Evolutionary conservation across 2,113 vertebrate species (phyloP).

Genomic region (Melanerpes aurifrons): DNA sequence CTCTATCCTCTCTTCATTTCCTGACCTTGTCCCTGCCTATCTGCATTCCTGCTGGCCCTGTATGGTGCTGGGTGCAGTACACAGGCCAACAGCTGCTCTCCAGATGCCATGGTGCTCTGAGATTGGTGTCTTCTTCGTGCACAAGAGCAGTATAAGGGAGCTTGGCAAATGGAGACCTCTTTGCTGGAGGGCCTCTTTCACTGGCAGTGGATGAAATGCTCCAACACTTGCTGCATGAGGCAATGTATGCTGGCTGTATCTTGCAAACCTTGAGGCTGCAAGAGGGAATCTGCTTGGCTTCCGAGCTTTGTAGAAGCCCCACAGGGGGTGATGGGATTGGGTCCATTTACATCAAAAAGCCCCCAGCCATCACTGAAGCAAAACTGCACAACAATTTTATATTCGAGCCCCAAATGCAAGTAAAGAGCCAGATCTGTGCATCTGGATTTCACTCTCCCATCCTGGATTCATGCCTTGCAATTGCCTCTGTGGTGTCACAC

Average conservation of each 20-base stretch:
- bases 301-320: background rate
- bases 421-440: background rate
- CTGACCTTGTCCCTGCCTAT: slow-evolving; percentile 51
- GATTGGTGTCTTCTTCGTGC: background rate
- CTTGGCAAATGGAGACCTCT: slow-evolving; percentile 24
- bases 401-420: background rate
- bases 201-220: slow-evolving; percentile 12
- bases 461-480: background rate
- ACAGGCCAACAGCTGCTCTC: slow-evolving; percentile 43
- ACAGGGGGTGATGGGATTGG: background rate
- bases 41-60: slow-evolving; percentile 23
- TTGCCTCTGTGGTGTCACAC: background rate
- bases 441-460: background rate
- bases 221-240: background rate
- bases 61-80: background rate
- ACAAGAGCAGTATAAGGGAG: background rate
- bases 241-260: background rate
- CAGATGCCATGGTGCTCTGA: slow-evolving; percentile 51
- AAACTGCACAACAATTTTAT: background rate
- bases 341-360: background rate
- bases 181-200: background rate
- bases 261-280: background rate
- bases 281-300: background rate
- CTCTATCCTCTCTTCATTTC: slow-evolving; percentile 11
- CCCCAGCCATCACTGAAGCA: background rate